phyloP scores from a whole-genome alignment of 30 jellyfish, hydroid and myxozoan genomes.

The Clytia hemisphaerica region DNA sequence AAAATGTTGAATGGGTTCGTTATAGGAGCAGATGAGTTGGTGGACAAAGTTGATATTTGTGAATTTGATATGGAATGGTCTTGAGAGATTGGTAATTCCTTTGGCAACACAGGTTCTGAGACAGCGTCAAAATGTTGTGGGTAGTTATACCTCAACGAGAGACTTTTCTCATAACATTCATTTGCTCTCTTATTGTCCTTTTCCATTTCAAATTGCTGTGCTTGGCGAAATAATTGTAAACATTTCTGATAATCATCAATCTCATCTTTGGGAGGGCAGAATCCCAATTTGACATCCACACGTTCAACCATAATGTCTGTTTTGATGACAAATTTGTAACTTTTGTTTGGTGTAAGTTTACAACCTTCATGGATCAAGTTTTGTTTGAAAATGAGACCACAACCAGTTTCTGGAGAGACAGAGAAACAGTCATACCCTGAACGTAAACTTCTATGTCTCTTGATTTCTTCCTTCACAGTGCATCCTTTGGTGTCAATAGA shows the following conservation, averaged over 20 bases:
- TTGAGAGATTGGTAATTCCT: no score
- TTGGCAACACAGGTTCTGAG: not conserved
- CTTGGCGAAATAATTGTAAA: slow-evolving; percentile 39
- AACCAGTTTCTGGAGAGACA: slow-evolving; percentile 34
- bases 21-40: slow-evolving; percentile 1
- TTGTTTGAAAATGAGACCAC: slow-evolving; percentile 47
- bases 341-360: not conserved
- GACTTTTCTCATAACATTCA: slow-evolving; percentile 39
- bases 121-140: slow-evolving; percentile 18
- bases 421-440: slow-evolving; percentile 30
- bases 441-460: slow-evolving; percentile 36
- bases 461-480: slow-evolving; percentile 35
- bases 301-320: slow-evolving; percentile 45
- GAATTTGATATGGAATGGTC: not conserved
- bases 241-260: slow-evolving; percentile 41
- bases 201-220: slow-evolving; percentile 33
- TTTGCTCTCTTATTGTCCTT: slow-evolving; percentile 21
- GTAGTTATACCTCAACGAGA: slow-evolving; percentile 51
- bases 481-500: slow-evolving; percentile 12
- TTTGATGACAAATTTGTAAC: slow-evolving; percentile 5
- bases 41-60: not conserved
- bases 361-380: slow-evolving; percentile 43
- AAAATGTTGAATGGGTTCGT: not conserved
- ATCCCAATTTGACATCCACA: slow-evolving; percentile 26
- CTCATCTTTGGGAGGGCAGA: slow-evolving; percentile 32